phyloP scores from a whole-genome alignment of 2,888 invertebrate species.

The Temnothorax ravouxi region DNA sequence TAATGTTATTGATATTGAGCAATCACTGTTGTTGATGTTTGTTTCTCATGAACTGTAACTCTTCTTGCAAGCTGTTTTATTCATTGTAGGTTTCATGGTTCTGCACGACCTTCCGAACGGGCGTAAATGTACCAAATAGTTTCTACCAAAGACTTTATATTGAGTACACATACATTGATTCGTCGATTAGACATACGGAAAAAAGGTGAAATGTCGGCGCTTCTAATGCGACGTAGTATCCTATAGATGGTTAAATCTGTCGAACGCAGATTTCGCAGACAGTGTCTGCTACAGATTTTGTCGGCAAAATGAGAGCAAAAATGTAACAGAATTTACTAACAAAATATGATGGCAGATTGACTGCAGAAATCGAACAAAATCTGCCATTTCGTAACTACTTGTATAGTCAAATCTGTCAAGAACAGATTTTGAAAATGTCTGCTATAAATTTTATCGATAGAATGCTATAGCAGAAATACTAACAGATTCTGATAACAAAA shows the following conservation, averaged over 20 bases:
- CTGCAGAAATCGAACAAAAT: background rate
- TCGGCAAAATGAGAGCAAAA: background rate
- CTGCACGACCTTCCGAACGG: conserved; percentile 79
- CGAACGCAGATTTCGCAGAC: background rate
- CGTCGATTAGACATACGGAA: background rate
- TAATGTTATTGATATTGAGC: conserved; percentile 83
- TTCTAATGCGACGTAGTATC: background rate
- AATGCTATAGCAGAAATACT: background rate
- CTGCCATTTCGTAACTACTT: too few relatives aligned
- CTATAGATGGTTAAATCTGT: background rate
- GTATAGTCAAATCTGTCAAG: background rate
- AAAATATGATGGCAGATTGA: background rate
- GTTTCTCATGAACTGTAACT: conserved; percentile 79
- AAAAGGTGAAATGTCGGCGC: background rate
- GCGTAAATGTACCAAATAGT: conserved; percentile 76
- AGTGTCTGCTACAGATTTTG: background rate
- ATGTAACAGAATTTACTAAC: background rate
- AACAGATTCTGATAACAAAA: background rate
- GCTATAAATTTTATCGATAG: background rate
- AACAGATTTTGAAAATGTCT: background rate
- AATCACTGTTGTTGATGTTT: conserved; percentile 84
- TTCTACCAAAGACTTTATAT: conserved; percentile 75
- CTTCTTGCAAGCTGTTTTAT: conserved; percentile 77
- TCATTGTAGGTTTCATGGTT: conserved; percentile 76
- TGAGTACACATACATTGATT: conserved; percentile 2